These are phyloP conservation scores for Sebastes diaconus DNA, from an alignment of 2,797 vertebrate species.

Conservation along the genomic window DNA sequence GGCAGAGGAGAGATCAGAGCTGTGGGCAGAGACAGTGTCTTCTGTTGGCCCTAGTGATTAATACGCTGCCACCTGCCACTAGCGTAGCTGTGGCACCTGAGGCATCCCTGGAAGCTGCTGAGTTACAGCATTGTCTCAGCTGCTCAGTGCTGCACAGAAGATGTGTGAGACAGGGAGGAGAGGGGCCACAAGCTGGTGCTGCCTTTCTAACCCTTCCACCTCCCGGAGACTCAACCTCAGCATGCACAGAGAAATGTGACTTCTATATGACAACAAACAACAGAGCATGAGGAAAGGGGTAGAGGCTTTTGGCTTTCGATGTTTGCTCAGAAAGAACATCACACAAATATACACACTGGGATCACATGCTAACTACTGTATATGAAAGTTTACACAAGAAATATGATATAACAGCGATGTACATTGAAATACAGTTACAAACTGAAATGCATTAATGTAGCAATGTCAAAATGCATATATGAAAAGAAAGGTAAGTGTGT, in stretches of 20 bases:
- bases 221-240: conserved; percentile 11
- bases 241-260: conserved; percentile 1
- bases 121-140: conserved; percentile 61
- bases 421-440: background rate
- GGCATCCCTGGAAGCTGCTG: conserved; percentile 51
- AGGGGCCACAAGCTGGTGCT: conserved; percentile 34
- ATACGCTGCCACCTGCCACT: conserved; percentile 61
- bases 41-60: conserved; percentile 51
- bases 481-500: background rate
- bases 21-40: conserved; percentile 39
- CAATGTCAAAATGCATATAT: background rate
- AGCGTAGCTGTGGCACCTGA: conserved; percentile 46
- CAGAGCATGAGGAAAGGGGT: background rate
- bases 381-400: background rate
- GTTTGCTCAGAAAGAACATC: background rate
- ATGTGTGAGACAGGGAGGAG: conserved; percentile 37
- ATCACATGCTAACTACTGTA: background rate
- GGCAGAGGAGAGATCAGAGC: conserved; percentile 50
- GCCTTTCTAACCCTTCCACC: conserved; percentile 16
- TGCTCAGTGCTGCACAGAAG: conserved; percentile 38
- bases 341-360: background rate
- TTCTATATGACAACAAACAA: background rate
- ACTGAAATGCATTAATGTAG: background rate
- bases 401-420: background rate
- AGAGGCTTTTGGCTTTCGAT: background rate